Conservation (phyloP, 1,140 invertebrate species). For the Holcopasites calliopsidis region DNA sequence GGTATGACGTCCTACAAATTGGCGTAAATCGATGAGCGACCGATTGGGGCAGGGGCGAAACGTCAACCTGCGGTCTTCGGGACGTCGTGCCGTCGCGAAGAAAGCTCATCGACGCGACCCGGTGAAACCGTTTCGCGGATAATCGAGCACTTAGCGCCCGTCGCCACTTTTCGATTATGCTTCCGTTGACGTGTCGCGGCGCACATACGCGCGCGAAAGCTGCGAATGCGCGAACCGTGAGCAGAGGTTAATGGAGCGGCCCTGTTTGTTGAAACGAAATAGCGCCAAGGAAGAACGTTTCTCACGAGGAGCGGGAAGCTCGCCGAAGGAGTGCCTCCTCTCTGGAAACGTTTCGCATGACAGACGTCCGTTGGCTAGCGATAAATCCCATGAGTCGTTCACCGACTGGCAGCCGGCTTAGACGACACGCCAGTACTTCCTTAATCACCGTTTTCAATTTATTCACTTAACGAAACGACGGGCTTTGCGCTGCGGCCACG, state of each 20-base stretch:
- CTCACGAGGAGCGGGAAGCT: constrained; percentile 25
- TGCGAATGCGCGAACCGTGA: background rate
- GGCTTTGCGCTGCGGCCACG: background rate
- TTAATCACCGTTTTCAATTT: constrained; percentile 44
- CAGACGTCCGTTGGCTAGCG: constrained; percentile 25
- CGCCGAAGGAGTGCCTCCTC: constrained; percentile 21
- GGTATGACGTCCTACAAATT: constrained; percentile 25
- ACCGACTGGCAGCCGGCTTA: constrained; percentile 11
- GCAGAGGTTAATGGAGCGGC: background rate
- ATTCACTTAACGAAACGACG: constrained; percentile 28
- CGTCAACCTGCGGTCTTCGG: background rate
- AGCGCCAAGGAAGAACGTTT: constrained; percentile 18
- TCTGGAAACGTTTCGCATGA: constrained; percentile 34
- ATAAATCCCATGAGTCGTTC: constrained; percentile 30
- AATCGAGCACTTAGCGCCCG: constrained; percentile 4
- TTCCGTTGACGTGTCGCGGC: background rate
- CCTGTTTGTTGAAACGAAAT: constrained; percentile 20
- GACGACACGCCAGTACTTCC: constrained; percentile 22
- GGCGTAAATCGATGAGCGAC: constrained; percentile 22
- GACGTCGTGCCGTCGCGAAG: background rate
- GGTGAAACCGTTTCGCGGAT: constrained; percentile 2
- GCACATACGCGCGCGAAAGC: too few species aligned
- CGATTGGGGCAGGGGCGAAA: background rate
- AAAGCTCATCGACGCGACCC: background rate
- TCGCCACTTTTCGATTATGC: background rate